Base-by-base conservation (phyloP, 2,113 vertebrate genomes). In the Tupaia tana region DNA sequence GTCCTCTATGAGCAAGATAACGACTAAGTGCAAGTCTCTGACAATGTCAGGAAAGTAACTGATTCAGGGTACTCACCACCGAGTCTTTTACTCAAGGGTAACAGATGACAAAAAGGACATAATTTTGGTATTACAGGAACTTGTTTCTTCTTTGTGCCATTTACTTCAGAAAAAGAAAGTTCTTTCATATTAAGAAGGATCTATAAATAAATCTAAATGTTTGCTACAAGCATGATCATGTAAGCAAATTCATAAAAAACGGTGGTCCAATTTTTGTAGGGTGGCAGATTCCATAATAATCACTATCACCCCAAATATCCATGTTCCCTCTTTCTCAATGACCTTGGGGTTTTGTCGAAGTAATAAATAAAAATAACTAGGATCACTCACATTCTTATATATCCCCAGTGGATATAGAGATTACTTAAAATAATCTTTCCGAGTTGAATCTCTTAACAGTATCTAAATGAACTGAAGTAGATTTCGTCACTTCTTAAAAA, bases 371-470 rank as follows among this genome's bases (percentile, higher is more conserved):
- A 61, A 84, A 81, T 73, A 89, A 83, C 27, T 63, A 54, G 34
- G 31, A 70, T 63, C 13, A 92, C 11, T 78, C 56, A 58, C 8
- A 86, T 4, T 86, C 81, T 90, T 56, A 64, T 85, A 80, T 64
- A 82, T 77, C 11, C 22, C 15, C 24, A 82, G 27, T 27, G 29
- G 85, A 77, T 69, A 56, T 54, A 89, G 6, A 56, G 63, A 75
- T 11, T 70, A 58, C 63, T 82, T 91, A 71, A 71, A 83, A 89
- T 71, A 87, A 74, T 87, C 11, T 83, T 82, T 83, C 18, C 84
- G 24, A 84, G 27, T 27, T 25, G 18, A 78, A 34, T 92, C 7
- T 69, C 31, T 92, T 70, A 88, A 95, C 22, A 86, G 34, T 43
- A 91, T 54, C 54, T 91, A 75, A 67, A 82, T 75, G 9, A 75